Base-by-base conservation (phyloP, 2,888 invertebrate genomes). In the Drosophila acutilabella region DNA sequence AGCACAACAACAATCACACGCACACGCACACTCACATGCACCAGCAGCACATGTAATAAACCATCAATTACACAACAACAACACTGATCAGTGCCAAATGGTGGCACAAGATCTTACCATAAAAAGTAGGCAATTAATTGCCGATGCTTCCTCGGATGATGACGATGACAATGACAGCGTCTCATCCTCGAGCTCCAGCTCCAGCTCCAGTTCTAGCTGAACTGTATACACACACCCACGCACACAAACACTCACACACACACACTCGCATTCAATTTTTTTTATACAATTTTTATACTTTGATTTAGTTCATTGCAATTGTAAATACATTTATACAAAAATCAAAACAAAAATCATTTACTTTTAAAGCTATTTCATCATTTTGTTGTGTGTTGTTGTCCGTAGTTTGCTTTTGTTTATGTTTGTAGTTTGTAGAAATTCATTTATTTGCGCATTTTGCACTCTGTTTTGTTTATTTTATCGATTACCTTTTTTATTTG, bases 41-140 rank as follows among this genome's bases (percentile, higher is more conserved):
- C 6, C 54, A 58, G 41, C 41, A 47, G 38, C 75, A 74, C 57
- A 70, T 52, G 72, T 61, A 62, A 52, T 45, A 70, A 40, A 66
- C 64, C 62, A 67, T 48, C 67, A 64, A 26, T 4, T 50, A 50
- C 33, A 50, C 42, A 47, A 60, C 74, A 64, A 68, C 64, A 62
- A 16, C 36, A 38, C 42, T 62, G 70, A 80, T 70, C 47, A 44
- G 48, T 82, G 67, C 69, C 85, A 85, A 80, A 16, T 52, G 70
- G 74, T 77, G 80, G 74, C 87, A 48, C 73, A 89, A 81, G 83
- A 90, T 79, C 62, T 90, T 59, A 79, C 79, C 64, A 75, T 74
- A 45, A 89, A 80, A 60, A 50, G 7, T 13, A 57, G 58, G 30
- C 60, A 47, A 26, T 23, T 61, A 5, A 64, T 45, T 23, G 60